Conservation (phyloP, 2,797 vertebrate genomes). For the Pelobates cultripes region DNA sequence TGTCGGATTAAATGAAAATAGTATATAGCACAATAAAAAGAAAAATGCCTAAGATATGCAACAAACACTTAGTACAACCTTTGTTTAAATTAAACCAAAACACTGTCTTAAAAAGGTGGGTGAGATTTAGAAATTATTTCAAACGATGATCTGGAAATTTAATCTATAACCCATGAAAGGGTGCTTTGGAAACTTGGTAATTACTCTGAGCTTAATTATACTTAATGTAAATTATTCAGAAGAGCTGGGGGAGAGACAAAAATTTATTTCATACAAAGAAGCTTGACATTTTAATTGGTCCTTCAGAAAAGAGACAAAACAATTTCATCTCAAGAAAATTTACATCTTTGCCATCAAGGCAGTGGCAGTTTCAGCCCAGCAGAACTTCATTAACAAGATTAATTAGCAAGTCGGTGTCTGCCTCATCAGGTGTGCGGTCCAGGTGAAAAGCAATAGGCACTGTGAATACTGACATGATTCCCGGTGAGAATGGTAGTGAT, state of each 20-base stretch:
- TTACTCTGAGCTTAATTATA: constrained; percentile 73
- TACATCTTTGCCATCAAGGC: constrained; percentile 70
- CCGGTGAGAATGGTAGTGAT: constrained; percentile 26
- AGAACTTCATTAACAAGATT: constrained; percentile 75
- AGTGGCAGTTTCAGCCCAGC: constrained; percentile 60
- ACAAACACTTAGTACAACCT: constrained; percentile 24
- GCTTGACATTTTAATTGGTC: constrained; percentile 77
- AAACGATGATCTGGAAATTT: constrained; percentile 56
- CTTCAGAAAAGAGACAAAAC: constrained; percentile 75
- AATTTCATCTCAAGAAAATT: constrained; percentile 76
- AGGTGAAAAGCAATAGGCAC: constrained; percentile 60
- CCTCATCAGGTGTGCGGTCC: constrained; percentile 64
- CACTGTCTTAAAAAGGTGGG: constrained; percentile 28
- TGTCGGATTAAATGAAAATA: too few species aligned
- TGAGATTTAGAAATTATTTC: constrained; percentile 55
- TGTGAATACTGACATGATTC: constrained; percentile 44
- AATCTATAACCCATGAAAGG: constrained; percentile 63
- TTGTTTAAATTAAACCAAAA: constrained; percentile 50
- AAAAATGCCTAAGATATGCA: too few species aligned
- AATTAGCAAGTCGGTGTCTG: constrained; percentile 61
- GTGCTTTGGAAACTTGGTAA: constrained; percentile 65
- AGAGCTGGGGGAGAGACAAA: constrained; percentile 66
- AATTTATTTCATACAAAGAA: constrained; percentile 73
- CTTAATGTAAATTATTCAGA: constrained; percentile 75
- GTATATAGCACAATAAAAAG: too few species aligned